A percentile compares a stretch with the other conserved stretches of the same genome.
phyloP scores from a whole-genome alignment of 2,888 invertebrate genomes.

The Sarcophaga rosellei region DNA sequence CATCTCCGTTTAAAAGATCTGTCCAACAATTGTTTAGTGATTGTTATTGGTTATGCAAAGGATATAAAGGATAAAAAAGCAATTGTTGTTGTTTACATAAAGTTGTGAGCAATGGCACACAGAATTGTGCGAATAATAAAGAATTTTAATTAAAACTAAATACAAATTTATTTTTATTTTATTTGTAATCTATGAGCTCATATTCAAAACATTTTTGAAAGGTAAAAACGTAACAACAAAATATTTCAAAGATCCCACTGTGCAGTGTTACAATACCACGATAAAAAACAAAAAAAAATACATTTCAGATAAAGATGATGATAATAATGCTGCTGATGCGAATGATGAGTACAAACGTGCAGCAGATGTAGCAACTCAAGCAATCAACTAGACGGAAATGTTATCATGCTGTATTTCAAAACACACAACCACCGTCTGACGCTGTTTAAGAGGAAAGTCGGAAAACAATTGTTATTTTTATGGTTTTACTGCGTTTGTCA shows the following conservation, averaged over 20 bases:
- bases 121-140: too few species aligned
- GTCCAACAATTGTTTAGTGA: too few species aligned
- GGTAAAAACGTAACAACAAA: too few species aligned
- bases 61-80: too few species aligned
- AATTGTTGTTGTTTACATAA: too few species aligned
- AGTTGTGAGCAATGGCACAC: too few species aligned
- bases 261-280: background rate
- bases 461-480: slow-evolving; percentile 39
- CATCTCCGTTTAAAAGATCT: too few species aligned
- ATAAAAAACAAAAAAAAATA: background rate
- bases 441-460: background rate
- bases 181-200: too few species aligned
- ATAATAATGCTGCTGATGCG: slow-evolving; percentile 40
- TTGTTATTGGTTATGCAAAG: too few species aligned
- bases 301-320: slow-evolving; percentile 23
- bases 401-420: slow-evolving; percentile 36
- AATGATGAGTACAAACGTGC: slow-evolving; percentile 52
- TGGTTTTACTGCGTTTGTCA: slow-evolving; percentile 29
- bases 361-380: slow-evolving; percentile 63
- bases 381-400: slow-evolving; percentile 61
- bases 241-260: background rate
- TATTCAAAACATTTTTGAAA: too few species aligned
- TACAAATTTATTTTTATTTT: too few species aligned
- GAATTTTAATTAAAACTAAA: too few species aligned
- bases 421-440: background rate